A percentile compares a stretch with the other conserved stretches of the same genome.
phyloP scores from a whole-genome alignment of 2,888 invertebrate species.

The Mimas tiliae region DNA sequence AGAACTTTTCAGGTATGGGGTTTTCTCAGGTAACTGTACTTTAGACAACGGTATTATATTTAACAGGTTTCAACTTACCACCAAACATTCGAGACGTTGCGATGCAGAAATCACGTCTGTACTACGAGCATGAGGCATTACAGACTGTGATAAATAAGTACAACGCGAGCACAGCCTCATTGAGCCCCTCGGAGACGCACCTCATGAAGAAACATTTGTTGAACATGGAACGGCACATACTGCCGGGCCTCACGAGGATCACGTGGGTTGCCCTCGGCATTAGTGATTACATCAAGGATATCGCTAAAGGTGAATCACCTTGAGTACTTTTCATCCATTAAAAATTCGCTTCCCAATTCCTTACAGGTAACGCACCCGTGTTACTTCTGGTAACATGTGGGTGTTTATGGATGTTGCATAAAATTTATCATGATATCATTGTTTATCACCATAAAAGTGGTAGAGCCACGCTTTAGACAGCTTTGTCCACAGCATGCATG shows the following conservation, averaged over 20 bases:
- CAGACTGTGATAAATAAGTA: constrained; percentile 86
- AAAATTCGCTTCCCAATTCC: too few species aligned
- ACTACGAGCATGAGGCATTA: constrained; percentile 87
- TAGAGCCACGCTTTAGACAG: too few species aligned
- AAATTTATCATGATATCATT: too few species aligned
- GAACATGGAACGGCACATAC: constrained; percentile 89
- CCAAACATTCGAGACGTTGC: constrained; percentile 79
- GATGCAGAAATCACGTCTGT: constrained; percentile 86
- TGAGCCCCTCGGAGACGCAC: constrained; percentile 89
- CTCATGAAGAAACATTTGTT: constrained; percentile 88
- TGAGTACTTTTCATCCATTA: background rate
- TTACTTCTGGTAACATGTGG: too few species aligned
- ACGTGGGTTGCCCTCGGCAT: constrained; percentile 95
- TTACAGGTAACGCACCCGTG: too few species aligned
- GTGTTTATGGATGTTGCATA: too few species aligned
- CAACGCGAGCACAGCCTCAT: constrained; percentile 85
- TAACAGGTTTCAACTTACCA: constrained; percentile 75
- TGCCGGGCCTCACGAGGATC: constrained; percentile 92
- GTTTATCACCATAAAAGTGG: too few species aligned
- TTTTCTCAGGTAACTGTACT: too few species aligned
- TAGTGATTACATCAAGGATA: constrained; percentile 86
- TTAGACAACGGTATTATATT: background rate
- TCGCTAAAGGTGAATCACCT: constrained; percentile 67
- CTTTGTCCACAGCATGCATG: too few species aligned
- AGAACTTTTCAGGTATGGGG: too few species aligned